These are phyloP conservation scores for Chrosomus eos DNA, from an alignment of 2,797 vertebrate genomes.

Conservation along the genomic window DNA sequence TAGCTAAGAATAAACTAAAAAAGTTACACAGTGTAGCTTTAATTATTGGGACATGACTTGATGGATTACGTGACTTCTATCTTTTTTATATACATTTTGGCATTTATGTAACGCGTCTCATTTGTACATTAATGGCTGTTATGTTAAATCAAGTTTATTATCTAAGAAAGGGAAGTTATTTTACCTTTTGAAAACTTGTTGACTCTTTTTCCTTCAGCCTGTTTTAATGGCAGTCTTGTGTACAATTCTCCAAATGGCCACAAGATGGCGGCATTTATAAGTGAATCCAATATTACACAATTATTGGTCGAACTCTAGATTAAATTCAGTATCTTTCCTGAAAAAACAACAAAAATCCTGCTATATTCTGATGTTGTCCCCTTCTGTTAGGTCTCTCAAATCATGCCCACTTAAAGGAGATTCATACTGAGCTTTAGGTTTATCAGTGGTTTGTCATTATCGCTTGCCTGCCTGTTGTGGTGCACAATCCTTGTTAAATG, in stretches of 20 bases:
- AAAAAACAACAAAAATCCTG: not conserved
- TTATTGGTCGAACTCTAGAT: not conserved
- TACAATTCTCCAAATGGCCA: not conserved
- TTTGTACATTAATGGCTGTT: not conserved
- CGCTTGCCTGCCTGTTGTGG: not conserved
- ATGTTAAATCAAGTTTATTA: not conserved
- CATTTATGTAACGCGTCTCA: not conserved
- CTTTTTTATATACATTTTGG: not conserved
- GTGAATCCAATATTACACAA: not conserved
- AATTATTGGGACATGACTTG: not conserved
- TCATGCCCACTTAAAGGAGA: not conserved
- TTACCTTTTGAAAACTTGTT: not conserved
- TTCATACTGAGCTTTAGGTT: not conserved
- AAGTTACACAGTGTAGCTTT: too few relatives aligned
- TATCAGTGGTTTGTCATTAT: not conserved
- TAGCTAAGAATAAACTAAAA: too few relatives aligned
- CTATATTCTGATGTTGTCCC: not conserved
- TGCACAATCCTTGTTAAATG: not conserved
- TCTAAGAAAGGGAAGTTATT: not conserved
- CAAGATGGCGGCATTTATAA: not conserved
- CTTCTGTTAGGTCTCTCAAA: not conserved
- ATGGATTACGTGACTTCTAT: not conserved
- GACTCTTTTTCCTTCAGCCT: not conserved
- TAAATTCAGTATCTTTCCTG: not conserved
- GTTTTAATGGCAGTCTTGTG: not conserved